These are phyloP conservation scores for Camponotus floridanus DNA, from an alignment of 1,140 invertebrate genomes.

Conservation along the genomic window DNA sequence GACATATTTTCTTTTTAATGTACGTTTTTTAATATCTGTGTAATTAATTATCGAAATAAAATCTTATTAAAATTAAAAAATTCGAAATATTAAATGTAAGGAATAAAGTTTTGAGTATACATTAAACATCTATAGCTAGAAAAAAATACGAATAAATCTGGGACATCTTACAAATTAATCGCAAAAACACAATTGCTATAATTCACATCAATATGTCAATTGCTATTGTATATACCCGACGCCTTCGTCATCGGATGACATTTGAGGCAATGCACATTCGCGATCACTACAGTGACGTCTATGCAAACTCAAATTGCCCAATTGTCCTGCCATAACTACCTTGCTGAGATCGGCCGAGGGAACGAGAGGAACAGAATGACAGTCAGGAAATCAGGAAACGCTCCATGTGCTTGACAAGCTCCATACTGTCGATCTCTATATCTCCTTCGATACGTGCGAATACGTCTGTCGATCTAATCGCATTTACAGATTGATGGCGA, in stretches of 20 bases:
- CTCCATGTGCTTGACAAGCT: constrained; percentile 47
- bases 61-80: background rate
- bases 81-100: background rate
- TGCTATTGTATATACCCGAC: background rate
- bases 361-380: constrained; percentile 35
- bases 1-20: background rate
- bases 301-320: constrained; percentile 57
- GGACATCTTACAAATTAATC: background rate
- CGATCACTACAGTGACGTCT: constrained; percentile 12
- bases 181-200: background rate
- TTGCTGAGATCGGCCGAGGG: constrained; percentile 31
- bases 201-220: background rate
- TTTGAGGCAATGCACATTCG: constrained; percentile 8
- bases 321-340: constrained; percentile 52
- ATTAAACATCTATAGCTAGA: background rate
- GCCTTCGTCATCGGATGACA: constrained; percentile 33
- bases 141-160: background rate
- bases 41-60: constrained; percentile 6
- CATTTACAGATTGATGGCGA: constrained; percentile 40
- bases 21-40: background rate
- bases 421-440: background rate
- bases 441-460: constrained; percentile 29
- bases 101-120: background rate
- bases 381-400: constrained; percentile 58
- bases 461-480: background rate